Base-by-base conservation (phyloP, 2,888 invertebrate genomes). In the Liodrosophila aerea region DNA sequence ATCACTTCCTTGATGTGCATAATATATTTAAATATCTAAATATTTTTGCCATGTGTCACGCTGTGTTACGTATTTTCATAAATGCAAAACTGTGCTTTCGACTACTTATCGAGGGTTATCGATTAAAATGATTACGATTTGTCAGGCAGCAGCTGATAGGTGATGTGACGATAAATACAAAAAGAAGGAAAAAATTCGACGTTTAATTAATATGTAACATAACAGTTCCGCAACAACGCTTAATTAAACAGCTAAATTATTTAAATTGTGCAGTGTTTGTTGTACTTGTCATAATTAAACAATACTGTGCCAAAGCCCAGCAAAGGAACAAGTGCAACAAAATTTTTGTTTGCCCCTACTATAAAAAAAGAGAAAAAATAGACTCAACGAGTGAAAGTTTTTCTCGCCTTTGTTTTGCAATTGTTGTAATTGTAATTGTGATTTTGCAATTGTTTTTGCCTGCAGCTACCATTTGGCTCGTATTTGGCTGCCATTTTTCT, bases 321-420 rank as follows among this genome's bases (percentile, higher is more conserved):
- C 59, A 61, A 44, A 73, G 63, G 64, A 72, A 63, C 69, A 69
- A 69, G 69, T 69, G 52, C 9, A 65, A n/a, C 29, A 66, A 51
- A 52, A 49, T 65, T 53, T 30, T 29, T 3, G 4, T 9, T 9
- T 29, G 29, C 29, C n/a, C 33, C 37, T 37, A 37, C 15, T 30
- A 49, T 45, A 49, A 64, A 54, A 66, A 57, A 60, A 61, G 22
- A 22, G 22, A 22, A 22, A 22, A 22, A 22, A 22, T 22, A 22
- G 22, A 22, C 22, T 64, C 62, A 65, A 64, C 68, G 66, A 81
- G 81, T 81, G 81, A 81, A 81, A 81, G 81, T 81, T 81, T 74
- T 80, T 61, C 73, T 75, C 53, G 71, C 54, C 81, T 77, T 81
- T 85, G 86, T 81, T 81, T 81, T 81, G 77, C 76, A 78, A 78